These are phyloP conservation scores for Opisthograptis luteolata DNA, from an alignment of 2,888 invertebrate genomes.

Conservation along the genomic window DNA sequence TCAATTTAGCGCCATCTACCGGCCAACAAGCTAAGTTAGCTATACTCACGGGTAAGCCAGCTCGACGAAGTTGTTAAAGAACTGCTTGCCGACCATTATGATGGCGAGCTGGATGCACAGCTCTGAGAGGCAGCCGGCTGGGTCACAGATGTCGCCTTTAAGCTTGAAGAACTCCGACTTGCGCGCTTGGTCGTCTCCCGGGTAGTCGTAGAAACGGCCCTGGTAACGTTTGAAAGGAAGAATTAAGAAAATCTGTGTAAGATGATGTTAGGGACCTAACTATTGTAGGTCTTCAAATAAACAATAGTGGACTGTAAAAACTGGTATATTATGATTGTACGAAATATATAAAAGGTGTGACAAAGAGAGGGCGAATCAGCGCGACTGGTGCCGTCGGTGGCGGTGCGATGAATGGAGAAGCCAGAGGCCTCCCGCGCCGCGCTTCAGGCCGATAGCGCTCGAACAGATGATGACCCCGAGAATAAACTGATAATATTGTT, in stretches of 20 bases:
- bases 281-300: no score
- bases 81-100: constrained; percentile 98
- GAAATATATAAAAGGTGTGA: no score
- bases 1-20: not conserved
- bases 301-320: no score
- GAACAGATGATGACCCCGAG: no score
- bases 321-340: no score
- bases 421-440: no score
- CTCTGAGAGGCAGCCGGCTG: constrained; percentile 96
- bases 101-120: constrained; percentile 96
- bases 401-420: no score
- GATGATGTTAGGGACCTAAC: no score
- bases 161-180: constrained; percentile 90
- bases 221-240: constrained; percentile 50
- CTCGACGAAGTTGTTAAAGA: constrained; percentile 96
- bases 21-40: constrained; percentile 40
- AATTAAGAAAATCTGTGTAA: not conserved
- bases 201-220: constrained; percentile 95
- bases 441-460: no score
- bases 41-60: constrained; percentile 92
- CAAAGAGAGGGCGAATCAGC: no score
- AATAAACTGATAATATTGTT: no score
- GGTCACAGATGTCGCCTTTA: constrained; percentile 94
- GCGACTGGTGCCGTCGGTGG: no score
- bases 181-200: constrained; percentile 91